Conservation (phyloP, 2,113 vertebrate species). For the Hippocampus abdominalis region DNA sequence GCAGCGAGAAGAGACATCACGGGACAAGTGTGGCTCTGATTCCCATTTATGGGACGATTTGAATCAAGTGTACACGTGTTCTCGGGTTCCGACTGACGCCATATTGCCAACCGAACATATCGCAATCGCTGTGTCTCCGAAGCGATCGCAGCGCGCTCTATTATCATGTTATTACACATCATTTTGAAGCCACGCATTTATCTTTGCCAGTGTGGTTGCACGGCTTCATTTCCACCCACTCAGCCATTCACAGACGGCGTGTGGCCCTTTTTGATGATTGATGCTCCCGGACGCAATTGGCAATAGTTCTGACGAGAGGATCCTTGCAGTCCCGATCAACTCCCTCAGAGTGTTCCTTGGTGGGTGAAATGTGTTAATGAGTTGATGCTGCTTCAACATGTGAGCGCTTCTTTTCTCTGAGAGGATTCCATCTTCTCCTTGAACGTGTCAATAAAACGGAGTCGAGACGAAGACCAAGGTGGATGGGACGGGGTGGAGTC, state of each 20-base stretch:
- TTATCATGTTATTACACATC: not conserved
- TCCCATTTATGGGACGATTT: too few relatives aligned
- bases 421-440: not conserved
- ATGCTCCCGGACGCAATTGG: not conserved
- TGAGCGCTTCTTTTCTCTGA: not conserved
- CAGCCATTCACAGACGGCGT: not conserved
- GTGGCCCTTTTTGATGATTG: not conserved
- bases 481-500: too few relatives aligned
- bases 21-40: too few relatives aligned
- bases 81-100: too few relatives aligned
- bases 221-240: not conserved
- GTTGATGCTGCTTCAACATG: not conserved
- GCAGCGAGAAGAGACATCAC: too few relatives aligned
- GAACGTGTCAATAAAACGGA: not conserved
- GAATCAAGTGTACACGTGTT: too few relatives aligned
- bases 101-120: too few relatives aligned
- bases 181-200: slow-evolving; percentile 1
- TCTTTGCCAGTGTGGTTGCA: not conserved
- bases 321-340: not conserved
- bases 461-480: not conserved
- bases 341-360: not conserved
- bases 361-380: not conserved
- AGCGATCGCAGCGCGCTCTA: not conserved
- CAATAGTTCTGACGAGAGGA: not conserved
- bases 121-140: not conserved